Evolutionary conservation across 23 tunicate species (phyloP), one percentile per base, ranked within the genome.

Genomic region (Styela plicata): DNA sequence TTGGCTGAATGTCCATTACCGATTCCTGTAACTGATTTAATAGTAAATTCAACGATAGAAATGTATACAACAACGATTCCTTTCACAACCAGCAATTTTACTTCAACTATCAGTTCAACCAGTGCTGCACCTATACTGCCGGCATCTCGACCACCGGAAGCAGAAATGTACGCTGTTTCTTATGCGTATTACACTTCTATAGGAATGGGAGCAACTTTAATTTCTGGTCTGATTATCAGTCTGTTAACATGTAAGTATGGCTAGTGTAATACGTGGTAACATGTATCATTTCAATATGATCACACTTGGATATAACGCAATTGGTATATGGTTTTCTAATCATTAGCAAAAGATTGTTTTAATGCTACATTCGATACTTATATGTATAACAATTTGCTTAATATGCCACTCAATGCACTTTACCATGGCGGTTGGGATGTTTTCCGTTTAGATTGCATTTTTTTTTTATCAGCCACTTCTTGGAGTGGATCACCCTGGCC

Each of bases 151-250:
- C 89, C 89, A 35, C 83, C 79, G 52, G 68, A 74, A 33, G 86
- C 89, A 1, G 89, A 85, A 25, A 30, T 85, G 3, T 90, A 90
- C 73, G 78, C 85, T 3, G 70, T 90, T 21, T 84, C 96, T 10
- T 90, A 90, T 61, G 69, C 83, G 1, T 90, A 90, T 83, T 90
- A 90, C 89, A 85, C 90, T 5, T 82, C 90, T 63, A 68, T 90
- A 21, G 96, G 96, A 0, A 80, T 85, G 36, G 86, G 79, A 27
- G 83, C 85, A 44, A 77, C 85, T 31, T 44, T 90, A 18, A 35
- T 85, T n/a, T 63, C 82, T 52, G 96, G 89, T 3, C 80, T 85
- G 3, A 29, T 90, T 31, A 24, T 90, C 2, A 90, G 96, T 66
- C 68, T 90, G 20, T 25, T 85, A 3, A 62, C 85, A 52, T 74